Evolutionary conservation across 2,888 invertebrate genomes (phyloP).

Genomic region (Sarcophaga caerulescens): DNA sequence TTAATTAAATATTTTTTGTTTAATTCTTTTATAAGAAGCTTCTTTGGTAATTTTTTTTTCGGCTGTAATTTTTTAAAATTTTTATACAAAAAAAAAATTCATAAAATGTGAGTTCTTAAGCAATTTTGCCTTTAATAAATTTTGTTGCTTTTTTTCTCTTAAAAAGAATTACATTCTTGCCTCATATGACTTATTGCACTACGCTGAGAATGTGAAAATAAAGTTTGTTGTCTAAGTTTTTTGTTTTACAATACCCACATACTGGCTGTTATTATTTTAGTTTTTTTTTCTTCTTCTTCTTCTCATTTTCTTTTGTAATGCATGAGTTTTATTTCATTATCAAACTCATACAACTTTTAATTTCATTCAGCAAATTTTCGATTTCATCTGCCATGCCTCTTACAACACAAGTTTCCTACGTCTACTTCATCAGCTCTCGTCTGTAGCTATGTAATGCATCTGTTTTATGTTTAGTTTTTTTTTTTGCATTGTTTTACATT

Average conservation of each 20-base stretch:
- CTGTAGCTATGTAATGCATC: slow-evolving; percentile 30
- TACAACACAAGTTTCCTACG: slow-evolving; percentile 32
- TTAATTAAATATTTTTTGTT: too few species aligned
- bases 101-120: too few species aligned
- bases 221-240: slow-evolving; percentile 43
- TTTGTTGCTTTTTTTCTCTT: background rate
- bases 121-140: background rate
- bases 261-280: background rate
- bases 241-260: background rate
- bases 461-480: slow-evolving; percentile 11
- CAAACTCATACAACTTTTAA: slow-evolving; percentile 29
- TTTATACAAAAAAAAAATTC: too few species aligned
- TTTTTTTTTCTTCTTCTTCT: background rate
- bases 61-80: too few species aligned
- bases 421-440: background rate
- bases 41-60: too few species aligned
- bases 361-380: slow-evolving; percentile 13
- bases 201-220: background rate
- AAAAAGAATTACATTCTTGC: background rate
- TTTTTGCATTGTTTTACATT: slow-evolving; percentile 10
- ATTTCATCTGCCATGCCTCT: slow-evolving; percentile 38
- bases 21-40: too few species aligned
- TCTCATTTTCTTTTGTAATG: background rate
- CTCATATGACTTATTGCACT: background rate
- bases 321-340: slow-evolving; percentile 20